Evolutionary conservation across 2,113 vertebrate genomes (phyloP), one percentile per base, ranked within the genome.

Genomic region (Rhinolophus ferrumequinum): DNA sequence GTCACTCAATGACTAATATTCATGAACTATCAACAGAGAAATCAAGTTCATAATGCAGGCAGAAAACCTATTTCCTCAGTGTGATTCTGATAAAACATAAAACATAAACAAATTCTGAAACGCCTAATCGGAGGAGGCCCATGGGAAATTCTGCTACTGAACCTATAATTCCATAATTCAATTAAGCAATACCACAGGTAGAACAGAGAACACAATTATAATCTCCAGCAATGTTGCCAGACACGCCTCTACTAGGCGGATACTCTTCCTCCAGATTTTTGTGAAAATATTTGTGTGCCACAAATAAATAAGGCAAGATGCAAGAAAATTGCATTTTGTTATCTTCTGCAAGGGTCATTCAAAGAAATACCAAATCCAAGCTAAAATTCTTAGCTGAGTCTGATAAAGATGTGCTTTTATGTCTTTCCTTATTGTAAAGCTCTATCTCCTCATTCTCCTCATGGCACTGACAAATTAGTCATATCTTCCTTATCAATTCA

Each of bases 11-110:
- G 38, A 93, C 93, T 97, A n/a, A 94, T 38, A 97, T 79, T 87
- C 62, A 91, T 94, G 21, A 77, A 72, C 77, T 77, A 95, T 97
- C 95, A 90, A 90, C 41, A 96, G 35, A 97, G 47, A 97, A 98
- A 97, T 70, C 92, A 82, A 11, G 54, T 97, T 84, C 47, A 88
- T 67, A 98, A 90, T 93, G 93, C 33, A 96, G 93, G 70, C 84
- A 69, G 19, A 79, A 93, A 90, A 76, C 8, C 50, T 90, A 93
- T 95, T 97, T 97, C 54, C 44, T 95, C 69, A 38, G 75, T 94
- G 72, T 89, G 14, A 33, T 80, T 5, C 58, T 50, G 70, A 96
- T 97, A 90, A 96, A 97, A 80, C n/a, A 66, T n/a, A 50, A 15
- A 58, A 70, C 94, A 93, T 30, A 97, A 96, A 93, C 30, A 96